phyloP scores from a whole-genome alignment of 2,888 invertebrate genomes.

The Patella ulyssiponensis region DNA sequence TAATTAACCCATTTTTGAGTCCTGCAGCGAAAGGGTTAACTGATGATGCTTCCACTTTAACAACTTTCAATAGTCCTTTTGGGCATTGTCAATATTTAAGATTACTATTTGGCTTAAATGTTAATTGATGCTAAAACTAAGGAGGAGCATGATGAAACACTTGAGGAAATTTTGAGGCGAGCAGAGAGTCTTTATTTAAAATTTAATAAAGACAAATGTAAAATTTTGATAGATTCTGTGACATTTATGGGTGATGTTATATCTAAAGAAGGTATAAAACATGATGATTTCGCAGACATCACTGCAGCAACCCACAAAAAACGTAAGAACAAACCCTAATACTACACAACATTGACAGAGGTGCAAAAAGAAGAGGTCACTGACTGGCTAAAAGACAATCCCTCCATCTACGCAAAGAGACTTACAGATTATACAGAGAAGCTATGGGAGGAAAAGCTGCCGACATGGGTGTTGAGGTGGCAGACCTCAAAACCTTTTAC shows the following conservation, averaged over 20 bases:
- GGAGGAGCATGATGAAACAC: background rate
- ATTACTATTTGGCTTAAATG: background rate
- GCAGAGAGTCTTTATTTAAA: background rate
- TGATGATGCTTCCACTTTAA: background rate
- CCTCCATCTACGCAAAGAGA: conserved; percentile 30
- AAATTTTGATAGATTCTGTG: background rate
- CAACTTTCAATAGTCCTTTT: background rate
- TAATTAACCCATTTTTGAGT: too few species aligned
- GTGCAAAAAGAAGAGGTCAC: conserved; percentile 15
- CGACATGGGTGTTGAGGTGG: conserved; percentile 27
- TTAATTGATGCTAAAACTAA: conserved; percentile 7
- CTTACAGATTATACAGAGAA: conserved; percentile 30
- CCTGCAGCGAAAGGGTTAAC: too few species aligned
- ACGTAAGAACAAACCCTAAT: conserved; percentile 29
- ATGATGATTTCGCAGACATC: conserved; percentile 24
- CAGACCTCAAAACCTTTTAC: conserved; percentile 33
- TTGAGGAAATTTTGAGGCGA: background rate
- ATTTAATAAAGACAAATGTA: conserved; percentile 2
- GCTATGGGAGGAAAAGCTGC: conserved; percentile 30
- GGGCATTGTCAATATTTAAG: background rate
- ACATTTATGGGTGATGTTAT: too few species aligned
- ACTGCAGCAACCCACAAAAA: conserved; percentile 24
- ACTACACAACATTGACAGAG: conserved; percentile 36
- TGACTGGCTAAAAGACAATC: conserved; percentile 34
- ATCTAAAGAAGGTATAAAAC: too few species aligned